Percentiles rank a stretch among this genome's conserved stretches.
Evolutionary conservation across 2,797 vertebrate genomes (phyloP).

Genomic region (Falco biarmicus): DNA sequence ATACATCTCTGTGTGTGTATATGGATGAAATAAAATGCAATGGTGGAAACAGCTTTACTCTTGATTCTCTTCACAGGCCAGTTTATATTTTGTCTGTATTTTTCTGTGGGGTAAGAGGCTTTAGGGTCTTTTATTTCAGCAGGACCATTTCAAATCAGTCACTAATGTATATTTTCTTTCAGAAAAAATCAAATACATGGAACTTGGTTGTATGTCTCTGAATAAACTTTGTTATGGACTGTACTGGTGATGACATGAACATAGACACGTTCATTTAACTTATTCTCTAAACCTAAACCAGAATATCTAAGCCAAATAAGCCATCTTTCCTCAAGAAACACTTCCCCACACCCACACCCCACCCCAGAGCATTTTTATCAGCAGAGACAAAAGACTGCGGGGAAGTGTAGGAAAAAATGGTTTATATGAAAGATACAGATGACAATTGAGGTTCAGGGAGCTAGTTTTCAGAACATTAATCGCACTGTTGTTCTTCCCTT

Average conservation of each 20-base stretch:
- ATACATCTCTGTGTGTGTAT: not conserved
- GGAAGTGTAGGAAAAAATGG: not conserved
- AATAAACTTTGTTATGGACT: not conserved
- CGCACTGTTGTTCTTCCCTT: not conserved
- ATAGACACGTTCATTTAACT: not conserved
- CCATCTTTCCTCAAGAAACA: not conserved
- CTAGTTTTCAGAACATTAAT: not conserved
- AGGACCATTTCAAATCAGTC: not conserved
- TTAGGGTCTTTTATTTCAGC: not conserved
- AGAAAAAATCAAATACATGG: not conserved
- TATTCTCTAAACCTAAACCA: not conserved
- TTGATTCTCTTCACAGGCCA: not conserved
- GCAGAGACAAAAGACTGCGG: not conserved
- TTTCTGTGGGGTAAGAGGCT: not conserved
- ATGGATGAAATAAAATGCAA: not conserved
- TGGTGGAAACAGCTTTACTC: not conserved
- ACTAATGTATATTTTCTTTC: not conserved
- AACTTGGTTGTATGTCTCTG: not conserved
- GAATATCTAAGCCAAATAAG: not conserved
- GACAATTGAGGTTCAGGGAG: too few relatives aligned
- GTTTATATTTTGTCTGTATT: not conserved
- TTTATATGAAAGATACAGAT: not conserved
- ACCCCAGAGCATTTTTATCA: not conserved
- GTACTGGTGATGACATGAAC: not conserved
- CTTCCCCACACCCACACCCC: too few relatives aligned